Percentiles rank a stretch among this genome's conserved stretches.
These are phyloP conservation scores for Morpho deidamia DNA, from an alignment of 2,888 invertebrate genomes.

Conservation along the genomic window DNA sequence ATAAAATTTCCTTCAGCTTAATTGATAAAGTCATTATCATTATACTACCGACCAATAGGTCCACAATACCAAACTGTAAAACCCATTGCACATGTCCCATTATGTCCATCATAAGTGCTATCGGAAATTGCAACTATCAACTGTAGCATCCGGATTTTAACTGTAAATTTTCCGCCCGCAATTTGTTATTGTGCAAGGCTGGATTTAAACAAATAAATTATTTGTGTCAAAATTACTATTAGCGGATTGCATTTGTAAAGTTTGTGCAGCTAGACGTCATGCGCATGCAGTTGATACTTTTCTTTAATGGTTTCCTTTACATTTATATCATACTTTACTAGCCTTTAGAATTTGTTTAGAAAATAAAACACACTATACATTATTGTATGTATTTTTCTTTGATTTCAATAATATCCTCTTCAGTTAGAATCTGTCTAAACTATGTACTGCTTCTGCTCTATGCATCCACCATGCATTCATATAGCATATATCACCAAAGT, in stretches of 20 bases:
- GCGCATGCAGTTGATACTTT: too few relatives aligned
- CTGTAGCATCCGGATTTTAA: slow-evolving; percentile 71
- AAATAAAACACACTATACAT: too few relatives aligned
- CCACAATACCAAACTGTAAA: slow-evolving; percentile 42
- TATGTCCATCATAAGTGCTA: slow-evolving; percentile 53
- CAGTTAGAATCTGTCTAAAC: too few relatives aligned
- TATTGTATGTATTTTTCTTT: too few relatives aligned
- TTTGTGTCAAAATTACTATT: slow-evolving; percentile 7
- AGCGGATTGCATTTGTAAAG: not conserved
- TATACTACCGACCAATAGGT: slow-evolving; percentile 33
- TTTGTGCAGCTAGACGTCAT: too few relatives aligned
- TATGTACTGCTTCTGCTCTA: too few relatives aligned
- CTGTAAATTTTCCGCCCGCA: slow-evolving; percentile 74
- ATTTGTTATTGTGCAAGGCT: slow-evolving; percentile 54
- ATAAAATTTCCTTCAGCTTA: slow-evolving; percentile 10
- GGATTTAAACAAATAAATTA: slow-evolving; percentile 15
- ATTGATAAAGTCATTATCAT: slow-evolving; percentile 12
- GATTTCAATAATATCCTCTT: too few relatives aligned
- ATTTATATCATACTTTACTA: too few relatives aligned
- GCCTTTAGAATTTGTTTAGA: too few relatives aligned
- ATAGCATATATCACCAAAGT: too few relatives aligned
- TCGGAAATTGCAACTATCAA: slow-evolving; percentile 72
- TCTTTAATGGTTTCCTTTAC: too few relatives aligned
- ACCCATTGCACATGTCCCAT: slow-evolving; percentile 46
- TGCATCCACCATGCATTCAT: too few relatives aligned